Base-by-base conservation (phyloP, 2,888 invertebrate genomes). In the Mythimna impura region DNA sequence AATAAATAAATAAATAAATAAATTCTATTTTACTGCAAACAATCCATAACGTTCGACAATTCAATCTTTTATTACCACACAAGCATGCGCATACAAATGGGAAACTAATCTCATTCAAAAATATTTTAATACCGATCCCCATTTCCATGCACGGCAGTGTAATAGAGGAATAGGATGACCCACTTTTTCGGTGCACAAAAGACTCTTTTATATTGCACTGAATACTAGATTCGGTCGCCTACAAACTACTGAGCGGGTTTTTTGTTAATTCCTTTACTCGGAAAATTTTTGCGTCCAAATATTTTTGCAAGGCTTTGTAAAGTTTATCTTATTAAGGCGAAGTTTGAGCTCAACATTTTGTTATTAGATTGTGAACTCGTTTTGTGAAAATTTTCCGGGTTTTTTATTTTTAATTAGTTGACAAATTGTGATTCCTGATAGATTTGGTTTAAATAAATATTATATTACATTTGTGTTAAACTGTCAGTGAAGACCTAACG, bases 111-210 rank as follows among this genome's bases (percentile, higher is more conserved):
- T 66, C 61, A 71, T 77, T 80, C 40, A 65, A 83, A 78, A 76
- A 68, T 73, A 68, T 76, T 65, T 66, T 68, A 76, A 72, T 73
- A 76, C 63, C 50, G 50, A 73, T 67, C 66, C 74, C 14, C 65
- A 75, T 86, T 88, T 87, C 85, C 76, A 81, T 88, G 89, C 86
- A 80, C 83, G 78, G 67, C 76, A 84, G 87, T 94, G 91, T 88
- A 91, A 80, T 80, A 85, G 83, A 78, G 78, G 78, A 88, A 86
- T 87, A 88, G 90, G 85, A 89, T 93, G 94, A 93, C 94, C 94
- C 87, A 94, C 85, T 92, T 94, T 93, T 93, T 90, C 81, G 86
- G 84, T 87, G 86, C 87, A 92, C 93, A 93, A 94, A 89, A 93
- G 92, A 89, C 84, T 91, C 91, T 93, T 91, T 93, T 92, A 90